Evolutionary conservation across 2,113 vertebrate species (phyloP).

Genomic region (Ancistrus triradiatus): DNA sequence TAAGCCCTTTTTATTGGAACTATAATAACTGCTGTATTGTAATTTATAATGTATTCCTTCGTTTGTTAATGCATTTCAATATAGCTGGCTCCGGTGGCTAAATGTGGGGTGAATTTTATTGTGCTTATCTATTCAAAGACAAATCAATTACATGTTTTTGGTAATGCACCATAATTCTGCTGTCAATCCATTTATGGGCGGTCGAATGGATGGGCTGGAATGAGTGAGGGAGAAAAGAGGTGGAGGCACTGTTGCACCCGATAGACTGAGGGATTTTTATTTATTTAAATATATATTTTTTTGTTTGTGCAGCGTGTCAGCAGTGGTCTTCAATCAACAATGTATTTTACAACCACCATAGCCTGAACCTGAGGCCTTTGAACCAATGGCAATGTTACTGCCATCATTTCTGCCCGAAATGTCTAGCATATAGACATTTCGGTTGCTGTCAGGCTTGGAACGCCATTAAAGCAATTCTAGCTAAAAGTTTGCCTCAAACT

Average conservation of each 20-base stretch:
- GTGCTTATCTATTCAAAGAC: slow-evolving; percentile 67
- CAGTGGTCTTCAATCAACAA: slow-evolving; percentile 53
- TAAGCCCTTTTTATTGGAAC: slow-evolving; percentile 72
- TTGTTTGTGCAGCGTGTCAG: slow-evolving; percentile 44
- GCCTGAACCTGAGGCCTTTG: slow-evolving; percentile 46
- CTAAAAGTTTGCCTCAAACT: slow-evolving; percentile 68
- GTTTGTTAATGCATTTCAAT: slow-evolving; percentile 71
- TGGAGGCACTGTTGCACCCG: slow-evolving; percentile 48
- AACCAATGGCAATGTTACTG: slow-evolving; percentile 64
- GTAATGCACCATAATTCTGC: slow-evolving; percentile 60
- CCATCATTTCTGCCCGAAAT: slow-evolving; percentile 59
- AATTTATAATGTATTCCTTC: slow-evolving; percentile 77
- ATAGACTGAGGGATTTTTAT: slow-evolving; percentile 46
- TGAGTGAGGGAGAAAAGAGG: slow-evolving; percentile 48
- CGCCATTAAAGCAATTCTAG: slow-evolving; percentile 64
- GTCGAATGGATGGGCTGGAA: slow-evolving; percentile 57
- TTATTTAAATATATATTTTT: slow-evolving; percentile 42
- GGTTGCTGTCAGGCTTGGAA: slow-evolving; percentile 55
- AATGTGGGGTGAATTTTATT: slow-evolving; percentile 67
- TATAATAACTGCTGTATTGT: slow-evolving; percentile 77
- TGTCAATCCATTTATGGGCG: slow-evolving; percentile 55
- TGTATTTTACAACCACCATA: slow-evolving; percentile 22
- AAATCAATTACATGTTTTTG: slow-evolving; percentile 70
- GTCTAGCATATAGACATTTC: slow-evolving; percentile 67
- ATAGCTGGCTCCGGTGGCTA: slow-evolving; percentile 52